Conservation (phyloP, 1,140 invertebrate species). For the Lordiphosa collinella region DNA sequence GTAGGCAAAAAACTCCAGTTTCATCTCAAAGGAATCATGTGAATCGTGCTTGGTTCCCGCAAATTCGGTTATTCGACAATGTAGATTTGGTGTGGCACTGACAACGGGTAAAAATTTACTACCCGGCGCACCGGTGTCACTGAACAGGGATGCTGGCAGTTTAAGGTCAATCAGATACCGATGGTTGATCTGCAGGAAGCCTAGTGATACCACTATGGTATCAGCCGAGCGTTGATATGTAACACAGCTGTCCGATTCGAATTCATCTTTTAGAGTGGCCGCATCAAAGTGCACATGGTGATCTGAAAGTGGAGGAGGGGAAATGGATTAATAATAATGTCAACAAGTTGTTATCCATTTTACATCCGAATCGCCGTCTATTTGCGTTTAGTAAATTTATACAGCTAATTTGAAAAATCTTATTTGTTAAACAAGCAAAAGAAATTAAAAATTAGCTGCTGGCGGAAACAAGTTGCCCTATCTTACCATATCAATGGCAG, state of each 20-base stretch:
- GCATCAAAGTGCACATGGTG: constrained; percentile 79
- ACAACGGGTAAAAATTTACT: constrained; percentile 63
- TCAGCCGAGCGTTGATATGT: constrained; percentile 73
- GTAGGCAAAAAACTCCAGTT: constrained; percentile 81
- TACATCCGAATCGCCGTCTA: neutral
- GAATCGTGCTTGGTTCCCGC: constrained; percentile 65
- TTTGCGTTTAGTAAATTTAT: constrained; percentile 28
- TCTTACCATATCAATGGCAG: no score
- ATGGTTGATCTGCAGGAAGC: constrained; percentile 79
- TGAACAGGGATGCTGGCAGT: constrained; percentile 62
- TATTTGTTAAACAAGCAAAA: constrained; percentile 24
- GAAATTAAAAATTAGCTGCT: constrained; percentile 15
- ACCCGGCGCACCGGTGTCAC: constrained; percentile 31
- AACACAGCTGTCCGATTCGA: constrained; percentile 72
- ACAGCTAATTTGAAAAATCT: constrained; percentile 33
- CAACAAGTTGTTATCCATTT: no score
- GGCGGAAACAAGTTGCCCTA: neutral
- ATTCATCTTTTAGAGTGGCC: constrained; percentile 66
- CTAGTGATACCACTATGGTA: constrained; percentile 73
- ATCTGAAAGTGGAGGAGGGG: constrained; percentile 30
- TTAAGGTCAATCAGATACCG: constrained; percentile 76
- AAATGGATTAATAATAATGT: neutral
- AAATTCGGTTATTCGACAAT: constrained; percentile 72
- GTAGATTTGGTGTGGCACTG: constrained; percentile 67
- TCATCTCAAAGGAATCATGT: constrained; percentile 79